Conservation (phyloP, 1,140 invertebrate species). For the Calephelis nemesis region DNA sequence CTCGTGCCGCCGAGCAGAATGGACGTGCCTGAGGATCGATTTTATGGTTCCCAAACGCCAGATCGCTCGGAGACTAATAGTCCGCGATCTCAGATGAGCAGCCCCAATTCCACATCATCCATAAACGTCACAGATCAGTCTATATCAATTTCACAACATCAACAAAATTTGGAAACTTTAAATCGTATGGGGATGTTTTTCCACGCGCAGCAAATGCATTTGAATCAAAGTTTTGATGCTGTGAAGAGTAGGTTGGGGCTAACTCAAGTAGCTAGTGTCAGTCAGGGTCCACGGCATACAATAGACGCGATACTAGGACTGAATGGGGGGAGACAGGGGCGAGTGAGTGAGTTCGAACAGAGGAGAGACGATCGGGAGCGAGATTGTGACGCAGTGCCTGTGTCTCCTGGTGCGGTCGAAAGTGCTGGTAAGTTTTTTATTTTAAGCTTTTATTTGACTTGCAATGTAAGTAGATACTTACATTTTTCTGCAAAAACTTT, state of each 20-base stretch:
- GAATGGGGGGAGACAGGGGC: constrained; percentile 49
- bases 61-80: constrained; percentile 63
- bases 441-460: too few relatives aligned
- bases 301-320: constrained; percentile 72
- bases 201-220: constrained; percentile 69
- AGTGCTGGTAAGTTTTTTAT: constrained; percentile 60
- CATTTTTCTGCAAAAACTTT: too few relatives aligned
- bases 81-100: constrained; percentile 65
- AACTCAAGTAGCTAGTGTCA: constrained; percentile 61
- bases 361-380: constrained; percentile 54
- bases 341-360: constrained; percentile 62
- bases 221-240: constrained; percentile 66
- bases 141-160: constrained; percentile 51
- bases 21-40: constrained; percentile 65
- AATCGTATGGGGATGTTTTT: constrained; percentile 75
- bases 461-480: too few relatives aligned
- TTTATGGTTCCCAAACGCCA: constrained; percentile 56
- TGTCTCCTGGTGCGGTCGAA: constrained; percentile 65
- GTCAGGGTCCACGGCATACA: constrained; percentile 64
- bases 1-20: constrained; percentile 47
- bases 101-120: constrained; percentile 60
- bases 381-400: constrained; percentile 59
- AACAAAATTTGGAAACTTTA: constrained; percentile 66
- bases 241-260: constrained; percentile 62
- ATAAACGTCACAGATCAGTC: constrained; percentile 56